Evolutionary conservation across 92 coral and sea anemone species (phyloP).

Genomic region (Muricea muricata): DNA sequence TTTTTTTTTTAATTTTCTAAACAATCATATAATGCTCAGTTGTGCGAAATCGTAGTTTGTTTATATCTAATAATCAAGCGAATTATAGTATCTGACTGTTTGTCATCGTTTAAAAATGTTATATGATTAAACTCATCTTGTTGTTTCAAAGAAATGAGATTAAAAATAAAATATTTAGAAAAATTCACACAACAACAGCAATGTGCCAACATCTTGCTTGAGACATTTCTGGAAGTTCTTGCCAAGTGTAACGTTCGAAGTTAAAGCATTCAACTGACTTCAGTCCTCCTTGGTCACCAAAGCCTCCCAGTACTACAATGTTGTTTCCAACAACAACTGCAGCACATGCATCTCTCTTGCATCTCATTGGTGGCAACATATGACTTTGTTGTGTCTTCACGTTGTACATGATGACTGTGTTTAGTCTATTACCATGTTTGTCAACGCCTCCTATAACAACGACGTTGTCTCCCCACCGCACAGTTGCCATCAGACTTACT

Average conservation of each 20-base stretch:
- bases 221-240: background rate
- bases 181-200: slow-evolving; percentile 3
- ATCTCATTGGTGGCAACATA: background rate
- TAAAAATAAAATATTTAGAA: background rate
- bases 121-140: background rate
- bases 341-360: background rate
- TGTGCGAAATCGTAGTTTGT: too few species aligned
- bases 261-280: background rate
- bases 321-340: background rate
- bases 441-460: background rate
- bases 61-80: too few species aligned
- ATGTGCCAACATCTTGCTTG: background rate
- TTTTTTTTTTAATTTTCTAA: too few species aligned
- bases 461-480: background rate
- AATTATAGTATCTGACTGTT: too few species aligned
- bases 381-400: background rate
- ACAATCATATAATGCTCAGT: too few species aligned
- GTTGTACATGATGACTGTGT: background rate
- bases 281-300: background rate
- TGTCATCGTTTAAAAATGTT: background rate
- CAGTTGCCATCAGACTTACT: background rate
- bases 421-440: background rate
- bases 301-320: background rate
- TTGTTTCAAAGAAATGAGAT: background rate
- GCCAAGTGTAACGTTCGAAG: background rate